Base-by-base conservation (phyloP, 2,113 vertebrate genomes). In the Rana temporaria region DNA sequence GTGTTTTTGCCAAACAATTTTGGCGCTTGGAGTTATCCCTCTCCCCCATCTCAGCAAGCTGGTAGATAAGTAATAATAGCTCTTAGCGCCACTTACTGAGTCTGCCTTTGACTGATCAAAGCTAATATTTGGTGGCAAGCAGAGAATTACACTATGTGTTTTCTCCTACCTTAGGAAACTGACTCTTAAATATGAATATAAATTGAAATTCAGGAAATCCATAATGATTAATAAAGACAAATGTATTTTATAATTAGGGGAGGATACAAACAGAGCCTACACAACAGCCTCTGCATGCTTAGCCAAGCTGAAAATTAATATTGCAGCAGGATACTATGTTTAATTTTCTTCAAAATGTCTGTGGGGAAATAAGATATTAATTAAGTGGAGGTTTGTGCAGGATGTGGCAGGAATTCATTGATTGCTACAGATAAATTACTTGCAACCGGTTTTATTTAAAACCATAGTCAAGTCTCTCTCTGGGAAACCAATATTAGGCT, bases 381-480 rank as follows among this genome's bases (percentile, higher is more conserved):
- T 90, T 87, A 84, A 85, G 67, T 81, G 74, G 85, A 32, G 81
- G 38, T 62, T 69, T 59, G 64, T 81, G 72, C n/a, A 57, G 73
- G 65, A 84, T 7, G 55, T 67, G 67, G 30, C 30, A 63, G 20
- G 68, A 75, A 86, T 17, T 16, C 60, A 1, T 6, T 0, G 73
- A 66, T 85, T 85, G 64, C 62, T 84, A 26, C 55, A 84, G 24
- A 86, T 52, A 55, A 87, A 79, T 78, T 22, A 52, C 9, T 68
- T 68, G 48, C 77, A 56, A 70, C 72, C 48, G 32, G n/a, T 85
- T 48, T 48, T 48, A 48, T 48, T 48, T 48, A 11, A 12, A 48
- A 48, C 42, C 42, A 48, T 2, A 48, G 42, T 48, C 42, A 48
- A 48, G 42, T 48, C 12, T 8, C 42, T 48, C 42, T 48, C 42